A percentile compares a stretch with the other conserved stretches of the same genome.
phyloP scores from a whole-genome alignment of 2,888 invertebrate genomes.

The Eupithecia tripunctaria region DNA sequence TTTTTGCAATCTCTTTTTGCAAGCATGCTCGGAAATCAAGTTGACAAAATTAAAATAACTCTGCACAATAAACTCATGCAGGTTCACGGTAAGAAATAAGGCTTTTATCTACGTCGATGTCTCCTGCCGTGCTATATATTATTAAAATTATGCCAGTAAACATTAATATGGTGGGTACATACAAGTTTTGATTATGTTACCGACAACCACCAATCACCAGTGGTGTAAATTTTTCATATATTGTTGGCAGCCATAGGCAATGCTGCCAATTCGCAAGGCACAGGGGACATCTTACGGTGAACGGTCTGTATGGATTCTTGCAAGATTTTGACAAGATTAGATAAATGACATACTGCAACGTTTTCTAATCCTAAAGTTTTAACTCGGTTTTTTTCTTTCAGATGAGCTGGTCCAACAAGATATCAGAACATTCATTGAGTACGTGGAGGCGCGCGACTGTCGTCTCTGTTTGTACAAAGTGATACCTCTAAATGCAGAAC shows the following conservation, averaged over 20 bases:
- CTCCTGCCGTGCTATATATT: too few relatives aligned
- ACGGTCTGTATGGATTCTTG: too few relatives aligned
- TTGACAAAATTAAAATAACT: background rate
- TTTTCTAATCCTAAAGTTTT: background rate
- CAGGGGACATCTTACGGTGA: too few relatives aligned
- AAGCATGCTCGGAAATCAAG: background rate
- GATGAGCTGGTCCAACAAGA: background rate
- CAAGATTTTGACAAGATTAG: background rate
- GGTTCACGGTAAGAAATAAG: background rate
- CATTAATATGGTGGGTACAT: too few relatives aligned
- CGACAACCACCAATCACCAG: too few relatives aligned
- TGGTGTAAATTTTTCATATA: too few relatives aligned
- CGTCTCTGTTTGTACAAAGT: background rate
- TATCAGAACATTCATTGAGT: background rate
- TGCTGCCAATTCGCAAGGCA: too few relatives aligned
- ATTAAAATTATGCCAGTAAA: too few relatives aligned
- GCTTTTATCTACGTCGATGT: background rate
- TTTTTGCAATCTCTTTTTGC: background rate
- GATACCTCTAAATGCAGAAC: background rate
- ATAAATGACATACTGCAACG: background rate
- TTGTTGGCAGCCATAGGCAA: too few relatives aligned
- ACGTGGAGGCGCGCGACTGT: slow-evolving; percentile 1
- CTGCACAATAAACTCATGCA: slow-evolving; percentile 6
- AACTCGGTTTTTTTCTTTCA: background rate
- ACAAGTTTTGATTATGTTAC: too few relatives aligned